These are phyloP conservation scores for Petrophora chlorosata DNA, from an alignment of 2,888 invertebrate species.

Conservation along the genomic window DNA sequence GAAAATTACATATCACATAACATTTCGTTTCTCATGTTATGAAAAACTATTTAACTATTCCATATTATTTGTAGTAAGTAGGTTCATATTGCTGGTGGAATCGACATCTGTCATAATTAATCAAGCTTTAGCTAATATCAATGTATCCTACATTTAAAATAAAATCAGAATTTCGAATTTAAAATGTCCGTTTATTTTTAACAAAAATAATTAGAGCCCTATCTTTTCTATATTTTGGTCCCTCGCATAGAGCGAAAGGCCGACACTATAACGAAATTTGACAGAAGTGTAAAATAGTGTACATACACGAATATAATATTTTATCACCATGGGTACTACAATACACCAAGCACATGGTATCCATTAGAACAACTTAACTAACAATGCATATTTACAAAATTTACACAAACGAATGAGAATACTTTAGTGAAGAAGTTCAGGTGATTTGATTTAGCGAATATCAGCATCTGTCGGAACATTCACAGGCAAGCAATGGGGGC, in stretches of 20 bases:
- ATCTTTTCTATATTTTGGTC: conserved; percentile 5
- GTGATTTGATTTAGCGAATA: conserved; percentile 8
- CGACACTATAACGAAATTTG: conserved; percentile 2
- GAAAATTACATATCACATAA: too few relatives aligned
- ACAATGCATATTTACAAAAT: conserved; percentile 72
- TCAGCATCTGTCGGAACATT: neutral
- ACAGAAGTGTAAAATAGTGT: neutral
- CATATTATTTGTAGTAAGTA: too few relatives aligned
- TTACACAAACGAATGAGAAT: conserved; percentile 53
- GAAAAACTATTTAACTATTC: too few relatives aligned
- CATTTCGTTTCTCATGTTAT: too few relatives aligned
- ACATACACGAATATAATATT: conserved; percentile 3
- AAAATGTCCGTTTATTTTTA: conserved; percentile 23
- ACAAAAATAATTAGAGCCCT: conserved; percentile 24
- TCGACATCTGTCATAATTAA: too few relatives aligned
- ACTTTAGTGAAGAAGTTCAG: conserved; percentile 18
- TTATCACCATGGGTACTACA: conserved; percentile 11
- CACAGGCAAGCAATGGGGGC: neutral
- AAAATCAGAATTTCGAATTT: conserved; percentile 18
- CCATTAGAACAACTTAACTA: conserved; percentile 49
- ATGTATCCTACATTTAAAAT: neutral
- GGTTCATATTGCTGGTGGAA: too few relatives aligned
- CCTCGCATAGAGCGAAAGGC: neutral
- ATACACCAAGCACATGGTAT: conserved; percentile 13
- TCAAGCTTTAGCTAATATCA: neutral